Base-by-base conservation (phyloP, 2,888 invertebrate species). In the Drosophila falleni region DNA sequence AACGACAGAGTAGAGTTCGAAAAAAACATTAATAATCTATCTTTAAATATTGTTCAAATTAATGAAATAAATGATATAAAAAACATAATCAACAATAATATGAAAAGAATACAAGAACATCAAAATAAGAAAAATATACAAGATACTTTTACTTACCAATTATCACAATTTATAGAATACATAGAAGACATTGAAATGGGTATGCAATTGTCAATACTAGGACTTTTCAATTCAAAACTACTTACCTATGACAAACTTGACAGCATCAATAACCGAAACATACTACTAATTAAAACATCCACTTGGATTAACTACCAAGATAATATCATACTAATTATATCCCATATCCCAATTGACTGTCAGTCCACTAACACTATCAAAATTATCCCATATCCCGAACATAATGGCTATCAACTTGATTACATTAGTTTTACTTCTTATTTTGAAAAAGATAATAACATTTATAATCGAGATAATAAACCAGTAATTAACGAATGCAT, bases 361-460 rank as follows among this genome's bases (percentile, higher is more conserved):
- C 6, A 46, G 23, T 15, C 23, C 3, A 13, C 46, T 39, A 35
- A 56, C 11, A 67, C 62, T 1, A 56, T 68, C 41, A 47, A 62
- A 23, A 62, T 68, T 19, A 47, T 62, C 16, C 46, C 56, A 5
- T 66, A 65, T 23, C 59, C 66, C 10, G 60, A 64, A 51, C 16
- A 4, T 44, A 33, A 58, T 35, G 58, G 58, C 2, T 53, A 50
- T 39, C 49, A 61, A 46, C 16, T 66, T 13, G 54, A 60, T 5
- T n/a, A 42, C 29, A 41, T 6, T 23, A 39, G 37, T 13, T 31
- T 15, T 23, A 5, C 42, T 4, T 15, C n/a, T 46, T 53, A 58
- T 46, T 58, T 58, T 39, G 46, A 58, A 46, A 29, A 44, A 19
- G 10, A 56, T 5, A 33, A 10, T 2, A 64, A 51, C n/a, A 39